phyloP scores from a whole-genome alignment of 2,888 invertebrate species.

The Alentia gelatinosa region DNA sequence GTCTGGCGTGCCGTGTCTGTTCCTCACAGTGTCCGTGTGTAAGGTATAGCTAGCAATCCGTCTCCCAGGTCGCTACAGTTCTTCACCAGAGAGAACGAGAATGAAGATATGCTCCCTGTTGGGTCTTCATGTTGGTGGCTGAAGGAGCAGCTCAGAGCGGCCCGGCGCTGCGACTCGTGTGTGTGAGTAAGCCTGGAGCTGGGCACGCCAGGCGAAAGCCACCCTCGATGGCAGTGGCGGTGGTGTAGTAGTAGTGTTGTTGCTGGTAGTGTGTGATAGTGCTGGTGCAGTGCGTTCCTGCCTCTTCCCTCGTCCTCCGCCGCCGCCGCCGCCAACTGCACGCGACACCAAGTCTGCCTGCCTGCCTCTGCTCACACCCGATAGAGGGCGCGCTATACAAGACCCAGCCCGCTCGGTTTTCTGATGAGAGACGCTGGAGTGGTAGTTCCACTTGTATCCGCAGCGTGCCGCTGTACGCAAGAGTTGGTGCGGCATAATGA shows the following conservation, averaged over 20 bases:
- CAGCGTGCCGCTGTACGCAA: not conserved
- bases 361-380: not conserved
- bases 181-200: not conserved
- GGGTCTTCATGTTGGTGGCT: slow-evolving; percentile 5
- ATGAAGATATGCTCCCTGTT: not conserved
- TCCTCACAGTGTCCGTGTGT: too few relatives aligned
- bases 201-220: not conserved
- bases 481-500: not conserved
- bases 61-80: too few relatives aligned
- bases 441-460: slow-evolving; percentile 1
- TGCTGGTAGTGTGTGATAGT: not conserved
- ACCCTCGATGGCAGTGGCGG: not conserved
- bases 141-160: not conserved
- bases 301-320: not conserved
- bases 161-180: not conserved
- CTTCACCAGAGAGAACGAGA: not conserved
- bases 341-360: not conserved
- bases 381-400: not conserved
- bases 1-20: not conserved
- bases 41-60: too few relatives aligned
- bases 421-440: not conserved
- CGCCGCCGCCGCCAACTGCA: not conserved
- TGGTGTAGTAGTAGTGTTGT: not conserved
- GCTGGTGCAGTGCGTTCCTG: not conserved
- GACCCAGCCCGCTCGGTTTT: not conserved